Conservation (phyloP, 2,113 vertebrate species). For the Porphyrio hochstetteri region DNA sequence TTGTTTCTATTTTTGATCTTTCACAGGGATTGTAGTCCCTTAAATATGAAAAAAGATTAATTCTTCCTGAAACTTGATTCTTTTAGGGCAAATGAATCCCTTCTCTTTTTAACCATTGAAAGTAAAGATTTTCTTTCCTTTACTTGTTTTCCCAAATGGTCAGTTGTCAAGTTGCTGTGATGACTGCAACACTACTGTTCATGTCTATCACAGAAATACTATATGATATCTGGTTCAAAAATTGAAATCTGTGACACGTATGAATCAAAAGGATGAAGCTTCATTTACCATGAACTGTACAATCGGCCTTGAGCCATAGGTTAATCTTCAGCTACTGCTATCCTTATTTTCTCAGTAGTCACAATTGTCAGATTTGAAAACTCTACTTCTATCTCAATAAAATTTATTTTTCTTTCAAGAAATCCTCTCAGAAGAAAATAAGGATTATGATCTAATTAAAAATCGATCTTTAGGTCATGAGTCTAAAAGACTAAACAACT, state of each 20-base stretch:
- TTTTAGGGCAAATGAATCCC: neutral
- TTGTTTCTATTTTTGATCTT: neutral
- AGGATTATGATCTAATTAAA: neutral
- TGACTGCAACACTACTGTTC: neutral
- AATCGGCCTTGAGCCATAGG: neutral
- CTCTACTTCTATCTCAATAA: neutral
- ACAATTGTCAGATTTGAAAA: neutral
- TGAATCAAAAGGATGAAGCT: neutral
- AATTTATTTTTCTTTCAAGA: neutral
- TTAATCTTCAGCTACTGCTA: neutral
- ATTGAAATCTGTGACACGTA: neutral
- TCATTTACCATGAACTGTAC: neutral
- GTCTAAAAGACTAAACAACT: neutral
- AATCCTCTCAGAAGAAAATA: neutral
- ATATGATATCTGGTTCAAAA: neutral
- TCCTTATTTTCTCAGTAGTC: neutral
- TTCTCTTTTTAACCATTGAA: neutral
- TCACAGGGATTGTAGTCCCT: neutral
- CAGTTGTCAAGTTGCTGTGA: neutral
- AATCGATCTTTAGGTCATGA: neutral
- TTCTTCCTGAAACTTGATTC: neutral
- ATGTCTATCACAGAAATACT: neutral
- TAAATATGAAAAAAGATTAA: neutral
- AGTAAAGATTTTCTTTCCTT: neutral
- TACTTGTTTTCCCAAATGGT: neutral